Conservation (phyloP, 2,888 invertebrate genomes). For the Tenthredo notha region DNA sequence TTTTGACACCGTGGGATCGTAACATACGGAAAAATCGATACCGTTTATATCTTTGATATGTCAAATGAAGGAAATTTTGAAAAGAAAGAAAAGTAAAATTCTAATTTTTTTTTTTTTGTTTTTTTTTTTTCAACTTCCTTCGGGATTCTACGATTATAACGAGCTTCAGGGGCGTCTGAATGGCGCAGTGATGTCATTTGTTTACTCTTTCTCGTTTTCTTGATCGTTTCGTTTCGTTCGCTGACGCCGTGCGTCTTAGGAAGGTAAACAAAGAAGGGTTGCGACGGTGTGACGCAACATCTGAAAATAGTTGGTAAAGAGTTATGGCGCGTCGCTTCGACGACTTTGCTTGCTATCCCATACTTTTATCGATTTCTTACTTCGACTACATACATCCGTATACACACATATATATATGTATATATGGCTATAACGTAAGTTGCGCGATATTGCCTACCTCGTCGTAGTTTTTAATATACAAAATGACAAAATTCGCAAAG, state of each 20-base stretch:
- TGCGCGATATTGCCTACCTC: too few species aligned
- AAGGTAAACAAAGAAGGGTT: constrained; percentile 38
- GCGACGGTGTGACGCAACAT: constrained; percentile 35
- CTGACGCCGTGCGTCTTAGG: constrained; percentile 49
- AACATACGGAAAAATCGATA: background rate
- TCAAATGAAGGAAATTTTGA: too few species aligned
- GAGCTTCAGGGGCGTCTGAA: constrained; percentile 28
- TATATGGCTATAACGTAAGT: background rate
- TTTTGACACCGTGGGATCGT: background rate
- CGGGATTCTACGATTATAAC: constrained; percentile 12
- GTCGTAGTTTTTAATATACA: too few species aligned
- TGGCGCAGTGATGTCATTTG: constrained; percentile 45
- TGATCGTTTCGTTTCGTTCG: constrained; percentile 45
- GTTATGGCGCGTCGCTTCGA: constrained; percentile 29
- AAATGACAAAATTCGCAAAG: too few species aligned
- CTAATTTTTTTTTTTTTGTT: too few species aligned
- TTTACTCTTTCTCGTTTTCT: constrained; percentile 42
- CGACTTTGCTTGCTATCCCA: background rate
- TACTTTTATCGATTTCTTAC: constrained; percentile 10
- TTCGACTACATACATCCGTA: background rate
- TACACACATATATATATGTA: background rate
- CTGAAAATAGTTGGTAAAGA: constrained; percentile 37
- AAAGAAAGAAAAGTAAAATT: background rate
- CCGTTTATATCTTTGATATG: background rate
- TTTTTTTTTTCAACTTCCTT: background rate